Conservation (phyloP, 2,888 invertebrate species). For the Amiota communis region DNA sequence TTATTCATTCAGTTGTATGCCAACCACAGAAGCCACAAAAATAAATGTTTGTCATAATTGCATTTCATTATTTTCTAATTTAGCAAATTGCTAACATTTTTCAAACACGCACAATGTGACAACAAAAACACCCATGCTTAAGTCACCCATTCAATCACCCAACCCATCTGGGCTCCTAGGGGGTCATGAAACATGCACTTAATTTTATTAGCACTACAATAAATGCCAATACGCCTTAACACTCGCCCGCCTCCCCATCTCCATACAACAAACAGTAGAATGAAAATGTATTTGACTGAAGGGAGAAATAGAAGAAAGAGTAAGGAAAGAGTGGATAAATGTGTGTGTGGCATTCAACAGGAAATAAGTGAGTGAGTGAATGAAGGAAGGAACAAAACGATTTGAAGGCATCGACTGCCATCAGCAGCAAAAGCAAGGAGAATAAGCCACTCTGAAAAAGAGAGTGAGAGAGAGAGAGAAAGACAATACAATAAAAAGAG, state of each 20-base stretch:
- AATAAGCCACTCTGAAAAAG: no score
- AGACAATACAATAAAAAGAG: no score
- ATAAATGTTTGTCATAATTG: constrained; percentile 68
- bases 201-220: constrained; percentile 62
- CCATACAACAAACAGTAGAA: not conserved
- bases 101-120: constrained; percentile 32
- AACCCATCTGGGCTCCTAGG: not conserved
- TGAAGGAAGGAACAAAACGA: not conserved
- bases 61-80: constrained; percentile 71
- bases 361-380: constrained; percentile 10
- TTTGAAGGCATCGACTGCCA: not conserved
- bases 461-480: no score
- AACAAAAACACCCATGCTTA: not conserved
- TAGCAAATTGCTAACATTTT: constrained; percentile 65
- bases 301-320: no score
- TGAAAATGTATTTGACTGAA: not conserved
- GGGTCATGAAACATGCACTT: constrained; percentile 45
- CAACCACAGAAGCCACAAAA: constrained; percentile 57
- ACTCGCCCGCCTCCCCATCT: not conserved
- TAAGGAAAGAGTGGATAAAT: no score
- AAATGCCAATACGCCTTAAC: constrained; percentile 42
- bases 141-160: no score
- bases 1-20: no score
- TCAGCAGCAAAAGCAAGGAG: not conserved
- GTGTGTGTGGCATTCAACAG: constrained; percentile 46